Conservation (phyloP, 2,797 vertebrate species). For the Agapornis canus region DNA sequence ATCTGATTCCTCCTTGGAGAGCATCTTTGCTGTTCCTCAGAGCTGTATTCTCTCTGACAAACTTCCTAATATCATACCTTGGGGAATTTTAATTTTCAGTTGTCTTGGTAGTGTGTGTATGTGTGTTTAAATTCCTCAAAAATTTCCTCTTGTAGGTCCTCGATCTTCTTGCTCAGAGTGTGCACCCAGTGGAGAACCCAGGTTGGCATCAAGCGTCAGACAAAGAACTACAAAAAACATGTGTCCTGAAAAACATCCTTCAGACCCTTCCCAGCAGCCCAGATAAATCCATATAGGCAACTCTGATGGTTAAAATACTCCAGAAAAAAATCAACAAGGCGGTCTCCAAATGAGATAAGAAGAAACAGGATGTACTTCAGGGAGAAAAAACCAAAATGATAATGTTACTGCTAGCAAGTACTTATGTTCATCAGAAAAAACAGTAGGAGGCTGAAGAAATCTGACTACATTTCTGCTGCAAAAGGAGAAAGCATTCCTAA, state of each 20-base stretch:
- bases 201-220: background rate
- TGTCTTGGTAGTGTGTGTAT: background rate
- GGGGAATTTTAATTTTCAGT: background rate
- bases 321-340: background rate
- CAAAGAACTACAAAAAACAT: background rate
- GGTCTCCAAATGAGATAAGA: background rate
- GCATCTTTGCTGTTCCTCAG: background rate
- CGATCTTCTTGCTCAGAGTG: background rate
- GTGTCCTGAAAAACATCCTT: background rate
- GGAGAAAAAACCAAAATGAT: background rate
- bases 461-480: background rate
- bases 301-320: background rate
- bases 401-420: background rate
- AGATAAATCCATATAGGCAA: background rate
- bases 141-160: background rate
- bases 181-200: background rate
- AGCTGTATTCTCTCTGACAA: background rate
- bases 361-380: background rate
- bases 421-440: background rate
- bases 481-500: background rate
- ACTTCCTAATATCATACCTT: background rate
- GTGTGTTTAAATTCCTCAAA: background rate
- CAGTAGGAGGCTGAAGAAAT: background rate
- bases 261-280: background rate
- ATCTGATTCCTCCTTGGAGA: conserved; percentile 24